Conservation (phyloP, 2,113 vertebrate species). For the Amazona vittata region DNA sequence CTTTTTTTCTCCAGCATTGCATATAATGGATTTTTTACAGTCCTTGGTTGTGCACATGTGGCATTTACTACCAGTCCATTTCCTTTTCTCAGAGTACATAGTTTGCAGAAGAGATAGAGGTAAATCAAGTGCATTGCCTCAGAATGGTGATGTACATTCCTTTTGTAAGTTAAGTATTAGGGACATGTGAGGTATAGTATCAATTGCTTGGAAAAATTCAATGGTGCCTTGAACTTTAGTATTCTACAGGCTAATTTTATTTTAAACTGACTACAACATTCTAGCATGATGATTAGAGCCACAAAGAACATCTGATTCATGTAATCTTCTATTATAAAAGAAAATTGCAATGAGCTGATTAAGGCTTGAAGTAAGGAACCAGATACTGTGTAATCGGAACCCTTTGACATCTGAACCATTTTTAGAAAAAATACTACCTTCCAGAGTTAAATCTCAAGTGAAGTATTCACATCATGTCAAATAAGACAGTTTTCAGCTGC, state of each 20-base stretch:
- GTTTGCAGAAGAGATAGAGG: background rate
- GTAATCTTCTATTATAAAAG: background rate
- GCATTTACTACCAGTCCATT: background rate
- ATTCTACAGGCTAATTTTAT: background rate
- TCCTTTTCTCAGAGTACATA: background rate
- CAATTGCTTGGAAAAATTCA: background rate
- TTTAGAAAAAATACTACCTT: background rate
- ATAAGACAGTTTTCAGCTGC: background rate
- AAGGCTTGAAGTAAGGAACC: background rate
- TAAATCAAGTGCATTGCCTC: background rate
- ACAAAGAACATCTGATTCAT: background rate
- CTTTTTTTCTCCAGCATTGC: background rate
- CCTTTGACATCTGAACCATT: background rate
- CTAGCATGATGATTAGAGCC: background rate
- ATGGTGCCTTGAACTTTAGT: background rate
- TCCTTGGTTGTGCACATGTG: background rate
- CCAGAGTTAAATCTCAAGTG: background rate
- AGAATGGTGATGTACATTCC: background rate
- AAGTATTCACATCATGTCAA: background rate
- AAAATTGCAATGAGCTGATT: background rate
- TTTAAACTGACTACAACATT: background rate
- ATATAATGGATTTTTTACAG: background rate
- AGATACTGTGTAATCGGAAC: background rate
- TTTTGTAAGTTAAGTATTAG: background rate
- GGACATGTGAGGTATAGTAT: background rate